These are phyloP conservation scores for Harpagus bidentatus DNA, from an alignment of 2,113 vertebrate genomes.

Conservation along the genomic window DNA sequence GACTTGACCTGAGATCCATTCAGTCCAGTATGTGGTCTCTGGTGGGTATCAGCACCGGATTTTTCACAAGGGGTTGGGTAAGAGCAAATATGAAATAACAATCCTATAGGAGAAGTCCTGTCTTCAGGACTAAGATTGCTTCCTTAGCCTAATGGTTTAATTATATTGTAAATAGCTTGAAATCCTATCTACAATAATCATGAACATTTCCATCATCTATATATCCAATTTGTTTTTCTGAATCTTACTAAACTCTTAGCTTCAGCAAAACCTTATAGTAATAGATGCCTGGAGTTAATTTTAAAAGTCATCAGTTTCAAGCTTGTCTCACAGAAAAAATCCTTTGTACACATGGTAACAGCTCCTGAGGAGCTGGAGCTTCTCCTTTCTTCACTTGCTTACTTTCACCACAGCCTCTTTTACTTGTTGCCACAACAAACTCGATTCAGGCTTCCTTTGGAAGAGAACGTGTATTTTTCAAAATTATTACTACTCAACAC, in stretches of 20 bases:
- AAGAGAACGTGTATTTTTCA: background rate
- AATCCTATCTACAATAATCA: background rate
- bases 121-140: background rate
- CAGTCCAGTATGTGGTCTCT: background rate
- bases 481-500: background rate
- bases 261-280: background rate
- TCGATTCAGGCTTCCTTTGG: background rate
- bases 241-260: background rate
- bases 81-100: background rate
- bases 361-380: background rate
- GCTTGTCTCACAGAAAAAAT: background rate
- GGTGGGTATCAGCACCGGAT: background rate
- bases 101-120: background rate
- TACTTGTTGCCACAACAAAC: background rate
- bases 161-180: background rate
- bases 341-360: background rate
- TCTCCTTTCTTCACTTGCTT: background rate
- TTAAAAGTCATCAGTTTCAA: background rate
- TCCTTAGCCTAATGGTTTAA: background rate
- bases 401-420: background rate
- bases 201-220: background rate
- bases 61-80: background rate
- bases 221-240: background rate
- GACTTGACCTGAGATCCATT: background rate
- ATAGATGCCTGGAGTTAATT: background rate